These are phyloP conservation scores for Rhingia campestris DNA, from an alignment of 2,888 invertebrate species.

Conservation along the genomic window DNA sequence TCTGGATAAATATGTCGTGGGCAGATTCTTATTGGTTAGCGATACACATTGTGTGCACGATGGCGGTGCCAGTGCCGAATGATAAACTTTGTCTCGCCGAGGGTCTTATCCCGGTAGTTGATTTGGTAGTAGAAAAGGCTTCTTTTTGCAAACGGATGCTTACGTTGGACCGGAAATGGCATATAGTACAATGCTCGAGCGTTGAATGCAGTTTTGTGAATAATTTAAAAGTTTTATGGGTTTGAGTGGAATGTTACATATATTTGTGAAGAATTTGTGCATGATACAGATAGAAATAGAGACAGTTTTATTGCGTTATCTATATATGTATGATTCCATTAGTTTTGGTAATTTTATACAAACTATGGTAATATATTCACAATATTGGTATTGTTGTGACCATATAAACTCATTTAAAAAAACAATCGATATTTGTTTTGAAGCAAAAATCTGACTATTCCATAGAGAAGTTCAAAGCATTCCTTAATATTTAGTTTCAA, in stretches of 20 bases:
- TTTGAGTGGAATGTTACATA: constrained; percentile 15
- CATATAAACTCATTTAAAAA: too few species aligned
- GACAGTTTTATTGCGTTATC: constrained; percentile 27
- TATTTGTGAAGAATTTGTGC: constrained; percentile 19
- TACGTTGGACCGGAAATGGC: constrained; percentile 51
- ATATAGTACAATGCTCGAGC: constrained; percentile 39
- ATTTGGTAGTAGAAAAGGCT: constrained; percentile 33
- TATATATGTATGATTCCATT: constrained; percentile 19
- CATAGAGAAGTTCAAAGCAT: too few species aligned
- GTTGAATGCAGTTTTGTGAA: constrained; percentile 58
- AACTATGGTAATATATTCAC: not conserved
- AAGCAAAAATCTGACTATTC: too few species aligned
- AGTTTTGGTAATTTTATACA: constrained; percentile 9
- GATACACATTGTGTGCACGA: constrained; percentile 62
- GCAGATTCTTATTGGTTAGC: constrained; percentile 62
- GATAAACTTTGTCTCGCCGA: constrained; percentile 69
- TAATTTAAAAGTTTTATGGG: constrained; percentile 63
- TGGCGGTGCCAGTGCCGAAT: constrained; percentile 41
- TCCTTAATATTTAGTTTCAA: too few species aligned
- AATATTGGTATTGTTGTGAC: too few species aligned
- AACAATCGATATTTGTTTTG: too few species aligned
- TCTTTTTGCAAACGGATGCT: constrained; percentile 45
- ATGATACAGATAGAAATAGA: constrained; percentile 51
- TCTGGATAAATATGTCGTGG: constrained; percentile 59
- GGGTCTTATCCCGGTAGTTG: constrained; percentile 55